Percentiles rank a stretch among this genome's conserved stretches.
Conservation (phyloP, 2,888 invertebrate species). For the Lasioglossum malachurum region DNA sequence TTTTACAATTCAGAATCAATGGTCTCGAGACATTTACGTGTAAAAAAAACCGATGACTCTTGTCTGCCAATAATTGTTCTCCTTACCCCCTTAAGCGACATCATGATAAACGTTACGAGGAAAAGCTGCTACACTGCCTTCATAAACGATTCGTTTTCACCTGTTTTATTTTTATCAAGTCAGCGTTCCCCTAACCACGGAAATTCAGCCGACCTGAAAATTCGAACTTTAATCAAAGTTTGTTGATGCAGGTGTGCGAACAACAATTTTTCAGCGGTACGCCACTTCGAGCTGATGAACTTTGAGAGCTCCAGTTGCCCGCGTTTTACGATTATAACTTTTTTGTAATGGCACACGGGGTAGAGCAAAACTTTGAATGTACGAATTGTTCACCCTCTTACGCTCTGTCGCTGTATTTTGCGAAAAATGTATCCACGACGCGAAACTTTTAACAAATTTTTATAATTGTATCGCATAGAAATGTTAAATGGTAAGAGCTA, state of each 20-base stretch:
- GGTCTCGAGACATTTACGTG: background rate
- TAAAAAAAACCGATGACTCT: background rate
- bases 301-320: background rate
- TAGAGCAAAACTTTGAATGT: background rate
- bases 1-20: background rate
- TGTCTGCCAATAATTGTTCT: background rate
- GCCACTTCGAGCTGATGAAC: background rate
- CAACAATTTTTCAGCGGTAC: background rate
- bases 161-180: background rate
- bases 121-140: constrained; percentile 1
- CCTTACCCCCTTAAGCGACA: background rate
- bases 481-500: background rate
- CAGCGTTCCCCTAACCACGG: background rate
- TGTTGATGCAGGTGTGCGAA: background rate
- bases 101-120: background rate
- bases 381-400: background rate
- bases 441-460: constrained; percentile 1
- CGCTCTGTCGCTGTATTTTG: background rate
- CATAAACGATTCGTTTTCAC: background rate
- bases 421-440: constrained; percentile 2
- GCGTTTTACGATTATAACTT: constrained; percentile 2
- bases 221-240: background rate
- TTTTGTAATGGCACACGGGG: background rate
- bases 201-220: constrained; percentile 6
- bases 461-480: background rate